Conservation (phyloP, 2,888 invertebrate species). For the Pachycephus smyrnensis region DNA sequence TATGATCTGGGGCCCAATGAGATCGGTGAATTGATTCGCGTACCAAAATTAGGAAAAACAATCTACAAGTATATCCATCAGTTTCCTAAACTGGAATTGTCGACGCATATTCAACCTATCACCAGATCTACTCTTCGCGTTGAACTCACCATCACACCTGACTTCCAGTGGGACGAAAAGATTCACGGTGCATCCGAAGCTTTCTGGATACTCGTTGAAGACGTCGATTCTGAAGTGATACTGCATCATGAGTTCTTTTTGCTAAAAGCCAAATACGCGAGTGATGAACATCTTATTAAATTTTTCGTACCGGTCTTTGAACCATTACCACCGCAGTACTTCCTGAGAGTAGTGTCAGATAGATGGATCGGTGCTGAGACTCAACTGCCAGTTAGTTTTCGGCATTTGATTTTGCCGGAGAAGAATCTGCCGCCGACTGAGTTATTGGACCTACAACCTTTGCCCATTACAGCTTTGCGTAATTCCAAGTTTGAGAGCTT, state of each 20-base stretch:
- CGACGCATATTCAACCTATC: slow-evolving; percentile 98
- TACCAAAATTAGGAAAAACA: slow-evolving; percentile 93
- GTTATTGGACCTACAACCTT: slow-evolving; percentile 93
- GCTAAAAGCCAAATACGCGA: slow-evolving; percentile 92
- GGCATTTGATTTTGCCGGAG: slow-evolving; percentile 96
- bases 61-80: slow-evolving; percentile 97
- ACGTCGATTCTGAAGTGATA: slow-evolving; percentile 89
- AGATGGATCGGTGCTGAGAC: slow-evolving; percentile 96
- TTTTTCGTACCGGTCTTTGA: slow-evolving; percentile 99
- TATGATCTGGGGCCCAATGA: slow-evolving; percentile 98
- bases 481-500: slow-evolving; percentile 88
- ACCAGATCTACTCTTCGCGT: slow-evolving; percentile 93
- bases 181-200: slow-evolving; percentile 84
- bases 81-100: slow-evolving; percentile 94
- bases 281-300: slow-evolving; percentile 96
- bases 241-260: slow-evolving; percentile 93
- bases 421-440: slow-evolving; percentile 99
- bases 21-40: slow-evolving; percentile 92
- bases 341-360: slow-evolving; percentile 89
- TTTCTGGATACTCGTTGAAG: slow-evolving; percentile 90
- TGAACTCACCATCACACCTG: slow-evolving; percentile 96
- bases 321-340: slow-evolving; percentile 98
- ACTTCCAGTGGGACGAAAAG: slow-evolving; percentile 99
- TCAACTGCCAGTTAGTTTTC: slow-evolving; percentile 95
- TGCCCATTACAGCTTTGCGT: slow-evolving; percentile 92